Evolutionary conservation across 2,888 invertebrate species (phyloP).

Genomic region (Cataglyphis cursor): DNA sequence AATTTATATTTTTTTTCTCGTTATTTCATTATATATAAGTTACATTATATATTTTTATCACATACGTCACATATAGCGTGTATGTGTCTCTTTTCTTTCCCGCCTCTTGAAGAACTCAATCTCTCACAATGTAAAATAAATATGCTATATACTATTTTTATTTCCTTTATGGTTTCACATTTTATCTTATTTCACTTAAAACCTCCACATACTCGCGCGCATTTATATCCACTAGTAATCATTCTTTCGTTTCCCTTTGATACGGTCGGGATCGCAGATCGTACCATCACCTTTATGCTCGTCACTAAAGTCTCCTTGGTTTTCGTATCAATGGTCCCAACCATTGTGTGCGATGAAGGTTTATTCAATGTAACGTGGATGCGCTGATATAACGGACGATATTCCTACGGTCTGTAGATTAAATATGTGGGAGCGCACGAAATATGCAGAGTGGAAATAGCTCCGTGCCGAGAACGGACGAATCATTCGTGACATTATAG

Average conservation of each 20-base stretch:
- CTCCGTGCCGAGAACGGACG: neutral
- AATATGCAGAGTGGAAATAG: slow-evolving; percentile 30
- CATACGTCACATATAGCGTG: neutral
- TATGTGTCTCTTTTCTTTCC: neutral
- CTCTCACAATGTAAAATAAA: slow-evolving; percentile 7
- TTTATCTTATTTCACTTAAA: slow-evolving; percentile 17
- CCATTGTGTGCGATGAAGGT: neutral
- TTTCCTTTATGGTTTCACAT: slow-evolving; percentile 5
- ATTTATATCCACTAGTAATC: slow-evolving; percentile 2
- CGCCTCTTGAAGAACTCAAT: neutral
- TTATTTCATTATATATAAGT: neutral
- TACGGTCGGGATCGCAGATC: slow-evolving; percentile 17
- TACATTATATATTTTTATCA: neutral
- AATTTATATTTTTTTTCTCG: neutral
- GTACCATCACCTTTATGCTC: neutral
- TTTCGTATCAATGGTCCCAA: neutral
- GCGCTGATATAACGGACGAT: neutral
- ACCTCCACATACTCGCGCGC: neutral
- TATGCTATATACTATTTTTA: slow-evolving; percentile 1
- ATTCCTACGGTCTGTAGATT: slow-evolving; percentile 29
- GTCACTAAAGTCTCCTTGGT: slow-evolving; percentile 6
- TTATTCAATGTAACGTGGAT: neutral
- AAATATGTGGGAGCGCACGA: slow-evolving; percentile 1
- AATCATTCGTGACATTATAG: slow-evolving; percentile 16
- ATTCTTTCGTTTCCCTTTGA: slow-evolving; percentile 33